A percentile compares a stretch with the other conserved stretches of the same genome.
These are phyloP conservation scores for Ceramica pisi DNA, from an alignment of 2,888 invertebrate genomes.

Conservation along the genomic window DNA sequence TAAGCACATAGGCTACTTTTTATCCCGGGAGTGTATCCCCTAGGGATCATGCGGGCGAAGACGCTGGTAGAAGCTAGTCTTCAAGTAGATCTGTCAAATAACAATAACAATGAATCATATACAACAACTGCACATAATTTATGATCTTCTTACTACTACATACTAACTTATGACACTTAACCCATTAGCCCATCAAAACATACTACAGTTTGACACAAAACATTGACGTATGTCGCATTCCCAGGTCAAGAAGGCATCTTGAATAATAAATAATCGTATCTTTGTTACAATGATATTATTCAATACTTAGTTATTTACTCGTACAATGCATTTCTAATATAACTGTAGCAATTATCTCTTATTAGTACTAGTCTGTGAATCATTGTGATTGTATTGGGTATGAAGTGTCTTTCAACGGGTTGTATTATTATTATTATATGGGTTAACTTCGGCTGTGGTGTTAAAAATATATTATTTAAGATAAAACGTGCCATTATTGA, in stretches of 20 bases:
- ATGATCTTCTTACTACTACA: not conserved
- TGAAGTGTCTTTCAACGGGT: constrained; percentile 2
- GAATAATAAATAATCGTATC: constrained; percentile 14
- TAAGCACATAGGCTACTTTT: too few species aligned
- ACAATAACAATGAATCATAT: not conserved
- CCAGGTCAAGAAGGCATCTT: constrained; percentile 8
- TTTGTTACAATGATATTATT: constrained; percentile 42
- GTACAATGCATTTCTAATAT: constrained; percentile 42
- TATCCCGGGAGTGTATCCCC: too few species aligned
- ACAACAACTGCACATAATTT: not conserved
- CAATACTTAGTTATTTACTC: constrained; percentile 38
- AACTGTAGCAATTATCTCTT: constrained; percentile 43
- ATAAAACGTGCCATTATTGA: too few species aligned
- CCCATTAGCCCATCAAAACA: constrained; percentile 40
- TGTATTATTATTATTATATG: not conserved
- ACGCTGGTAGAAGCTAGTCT: too few species aligned
- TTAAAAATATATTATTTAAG: too few species aligned
- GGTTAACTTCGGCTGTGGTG: too few species aligned
- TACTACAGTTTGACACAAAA: constrained; percentile 12
- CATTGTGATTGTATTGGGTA: constrained; percentile 39
- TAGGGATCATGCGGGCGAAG: too few species aligned
- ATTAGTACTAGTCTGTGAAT: constrained; percentile 30
- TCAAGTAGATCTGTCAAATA: not conserved
- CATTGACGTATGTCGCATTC: constrained; percentile 38
- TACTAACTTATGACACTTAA: not conserved